A percentile compares a stretch with the other conserved stretches of the same genome.
These are phyloP conservation scores for Byasa hedistus DNA, from an alignment of 2,888 invertebrate species.

Conservation along the genomic window DNA sequence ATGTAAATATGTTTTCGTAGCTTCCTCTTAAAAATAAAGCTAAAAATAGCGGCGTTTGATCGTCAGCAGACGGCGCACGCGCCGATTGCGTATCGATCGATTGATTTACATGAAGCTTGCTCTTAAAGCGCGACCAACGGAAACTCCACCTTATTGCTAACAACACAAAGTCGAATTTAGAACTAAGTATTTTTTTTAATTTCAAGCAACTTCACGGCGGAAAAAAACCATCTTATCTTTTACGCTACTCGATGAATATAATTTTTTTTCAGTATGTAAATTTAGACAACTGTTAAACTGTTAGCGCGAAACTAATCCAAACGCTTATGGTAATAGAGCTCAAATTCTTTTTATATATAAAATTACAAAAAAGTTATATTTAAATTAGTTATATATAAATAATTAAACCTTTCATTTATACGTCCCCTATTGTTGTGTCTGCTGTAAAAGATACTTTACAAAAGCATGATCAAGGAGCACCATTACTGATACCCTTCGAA, in stretches of 20 bases:
- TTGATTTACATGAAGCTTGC: conserved; percentile 66
- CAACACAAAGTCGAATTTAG: conserved; percentile 25
- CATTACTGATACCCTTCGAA: too few species aligned
- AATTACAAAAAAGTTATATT: too few species aligned
- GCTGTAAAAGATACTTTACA: too few species aligned
- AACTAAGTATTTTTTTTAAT: neutral
- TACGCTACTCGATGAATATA: conserved; percentile 5
- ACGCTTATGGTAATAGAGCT: too few species aligned
- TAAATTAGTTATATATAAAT: too few species aligned
- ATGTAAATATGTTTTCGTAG: neutral
- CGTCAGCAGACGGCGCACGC: conserved; percentile 61
- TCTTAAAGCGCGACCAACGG: conserved; percentile 33
- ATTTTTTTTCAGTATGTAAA: too few species aligned
- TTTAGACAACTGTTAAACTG: too few species aligned
- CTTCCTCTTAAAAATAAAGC: conserved; percentile 56
- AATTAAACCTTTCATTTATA: too few species aligned
- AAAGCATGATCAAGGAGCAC: too few species aligned
- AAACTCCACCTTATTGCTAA: conserved; percentile 7
- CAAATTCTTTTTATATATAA: too few species aligned
- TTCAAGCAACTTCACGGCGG: conserved; percentile 17
- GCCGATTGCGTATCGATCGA: conserved; percentile 66
- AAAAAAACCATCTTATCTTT: conserved; percentile 9
- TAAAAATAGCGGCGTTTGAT: conserved; percentile 65
- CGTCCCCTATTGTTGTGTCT: too few species aligned
- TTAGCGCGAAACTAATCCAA: too few species aligned